Percentiles rank a stretch among this genome's conserved stretches.
These are phyloP conservation scores for Thomomys bottae DNA, from an alignment of 2,113 vertebrate species.

Conservation along the genomic window DNA sequence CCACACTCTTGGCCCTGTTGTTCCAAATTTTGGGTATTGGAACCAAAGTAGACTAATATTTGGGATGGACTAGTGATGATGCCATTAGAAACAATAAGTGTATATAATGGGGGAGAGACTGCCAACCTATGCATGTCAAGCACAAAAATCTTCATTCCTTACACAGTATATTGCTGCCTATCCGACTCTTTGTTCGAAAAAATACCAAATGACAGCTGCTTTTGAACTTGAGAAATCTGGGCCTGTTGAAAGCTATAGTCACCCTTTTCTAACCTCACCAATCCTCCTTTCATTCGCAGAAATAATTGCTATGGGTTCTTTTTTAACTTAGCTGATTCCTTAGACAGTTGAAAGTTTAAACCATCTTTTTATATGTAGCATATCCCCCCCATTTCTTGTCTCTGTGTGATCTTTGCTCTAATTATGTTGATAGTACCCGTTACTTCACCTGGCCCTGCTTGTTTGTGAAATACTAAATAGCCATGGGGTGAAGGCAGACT, in stretches of 20 bases:
- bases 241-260: slow-evolving; percentile 66
- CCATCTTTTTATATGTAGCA: slow-evolving; percentile 64
- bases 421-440: slow-evolving; percentile 69
- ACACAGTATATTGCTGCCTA: slow-evolving; percentile 27
- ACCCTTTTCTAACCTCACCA: slow-evolving; percentile 76
- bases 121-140: neutral
- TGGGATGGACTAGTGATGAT: neutral
- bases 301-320: slow-evolving; percentile 78
- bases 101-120: neutral
- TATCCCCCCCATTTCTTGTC: slow-evolving; percentile 66
- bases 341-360: slow-evolving; percentile 77
- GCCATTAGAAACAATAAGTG: neutral
- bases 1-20: too few species aligned
- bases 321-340: slow-evolving; percentile 77
- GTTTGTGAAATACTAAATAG: slow-evolving; percentile 72
- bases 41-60: neutral
- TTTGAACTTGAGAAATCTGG: slow-evolving; percentile 73
- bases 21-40: neutral
- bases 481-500: slow-evolving; percentile 65
- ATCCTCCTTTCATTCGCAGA: slow-evolving; percentile 67
- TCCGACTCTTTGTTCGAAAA: slow-evolving; percentile 43
- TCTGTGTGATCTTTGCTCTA: slow-evolving; percentile 79
- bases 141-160: slow-evolving; percentile 4
- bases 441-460: slow-evolving; percentile 70
- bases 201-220: slow-evolving; percentile 69